Base-by-base conservation (phyloP, 2,888 invertebrate genomes). In the Ormia ochracea region DNA sequence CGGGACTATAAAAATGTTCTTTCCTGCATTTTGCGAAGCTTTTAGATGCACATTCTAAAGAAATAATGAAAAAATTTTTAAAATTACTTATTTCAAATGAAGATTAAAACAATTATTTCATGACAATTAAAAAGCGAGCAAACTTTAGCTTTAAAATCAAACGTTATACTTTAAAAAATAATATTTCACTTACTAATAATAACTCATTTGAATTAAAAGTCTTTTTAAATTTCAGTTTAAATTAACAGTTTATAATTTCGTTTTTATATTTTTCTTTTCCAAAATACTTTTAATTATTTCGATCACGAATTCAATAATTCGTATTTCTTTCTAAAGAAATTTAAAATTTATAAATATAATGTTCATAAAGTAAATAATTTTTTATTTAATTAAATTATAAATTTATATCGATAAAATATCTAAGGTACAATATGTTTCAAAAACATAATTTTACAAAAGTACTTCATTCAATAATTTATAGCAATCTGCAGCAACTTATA, bases 281-380 rank as follows among this genome's bases (percentile, higher is more conserved):
- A 17, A 19, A 33, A 17, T 19, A 28, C 23, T 52, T 38, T 36
- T 36, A 21, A 33, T 33, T 56, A 6, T 36, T 36, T 56, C 21
- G 36, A 36, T 56, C 33, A 75, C 14, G 54, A 68, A 28, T 75
- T 68, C 54, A 76, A 76, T 54, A 69, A 54, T 76, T 61, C 21
- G 10, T 50, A n/a, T 36, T 38, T 12, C 7, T 31, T 56, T 65
- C 41, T 52, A 17, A 14, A 38, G 4, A 14, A 4, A 6, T 50
- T 33, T 17, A 45, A 17, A 43, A 33, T 75, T 19, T 41, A 26
- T 50, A 50, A 14, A 33, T 59, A 19, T 33, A 28, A 43, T 43
- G 41, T 43, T n/a, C n/a, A n/a, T n/a, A n/a, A n/a, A n/a, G n/a
- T n/a, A n/a, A n/a, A n/a, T n/a, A n/a, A n/a, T n/a, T n/a, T n/a